Base-by-base conservation (phyloP, 2,888 invertebrate genomes). In the Leuctra nigra region DNA sequence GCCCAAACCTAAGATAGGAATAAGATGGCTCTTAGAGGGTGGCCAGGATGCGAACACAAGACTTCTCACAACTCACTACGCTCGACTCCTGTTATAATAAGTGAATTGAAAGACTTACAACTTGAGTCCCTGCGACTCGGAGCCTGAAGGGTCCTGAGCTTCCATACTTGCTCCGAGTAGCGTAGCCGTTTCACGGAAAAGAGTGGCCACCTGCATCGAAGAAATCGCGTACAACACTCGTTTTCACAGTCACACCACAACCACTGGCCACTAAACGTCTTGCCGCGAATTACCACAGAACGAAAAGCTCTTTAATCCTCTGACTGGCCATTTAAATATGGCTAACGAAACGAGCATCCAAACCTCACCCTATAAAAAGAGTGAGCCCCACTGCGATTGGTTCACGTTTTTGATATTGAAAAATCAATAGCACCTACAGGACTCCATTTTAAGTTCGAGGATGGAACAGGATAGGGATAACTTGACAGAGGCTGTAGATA, bases 201-300 rank as follows among this genome's bases (percentile, higher is more conserved):
- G 72, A 72, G 81, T 82, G 68, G 82, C 82, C 72, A 82, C 81
- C 77, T 82, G 82, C 82, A 82, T 82, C 69, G 68, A 54, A n/a
- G n/a, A n/a, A n/a, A n/a, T n/a, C n/a, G n/a, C n/a, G n/a, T n/a
- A n/a, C n/a, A n/a, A n/a, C n/a, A n/a, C n/a, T n/a, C 4, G 41
- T 7, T 18, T 18, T 41, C 20, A 20, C 16, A 41, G 20, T 41
- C 9, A 16, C 16, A 16, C 33, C 24, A 14, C 52, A 22, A 20
- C 16, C 2, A 52, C 25, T 14, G 20, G 16, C 29, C 29, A 52
- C 52, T 36, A 36, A n/a, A 36, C 29, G 29, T 29, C 29, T 29
- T 7, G 29, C 29, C 29, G 22, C 33, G 60, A 58, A 62, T 54
- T 61, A 61, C 59, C 58, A 61, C 57, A 53, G 61, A 61, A 63